Percentiles rank a stretch among this genome's conserved stretches.
Conservation (phyloP, 2,113 vertebrate species). For the Pteronura brasiliensis region DNA sequence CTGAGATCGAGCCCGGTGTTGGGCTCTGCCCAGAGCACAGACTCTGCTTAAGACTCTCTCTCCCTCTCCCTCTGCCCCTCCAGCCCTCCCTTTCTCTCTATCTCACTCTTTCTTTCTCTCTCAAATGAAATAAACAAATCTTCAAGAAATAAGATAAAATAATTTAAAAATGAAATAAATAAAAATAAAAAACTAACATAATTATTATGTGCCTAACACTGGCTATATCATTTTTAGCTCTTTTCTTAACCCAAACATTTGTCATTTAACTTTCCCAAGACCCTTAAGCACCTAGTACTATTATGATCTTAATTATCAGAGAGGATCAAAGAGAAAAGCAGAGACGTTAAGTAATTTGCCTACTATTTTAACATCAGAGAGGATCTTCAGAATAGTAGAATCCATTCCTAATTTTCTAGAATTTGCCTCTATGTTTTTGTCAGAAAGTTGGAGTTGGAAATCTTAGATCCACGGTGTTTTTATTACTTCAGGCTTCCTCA, state of each 20-base stretch:
- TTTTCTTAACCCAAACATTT: neutral
- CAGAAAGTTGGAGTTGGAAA: neutral
- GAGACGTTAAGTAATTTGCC: neutral
- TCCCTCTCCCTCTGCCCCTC: neutral
- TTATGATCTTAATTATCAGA: neutral
- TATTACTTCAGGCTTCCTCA: neutral
- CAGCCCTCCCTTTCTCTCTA: neutral
- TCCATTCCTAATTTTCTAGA: neutral
- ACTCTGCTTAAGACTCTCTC: neutral
- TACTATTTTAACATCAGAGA: neutral
- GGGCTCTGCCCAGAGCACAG: neutral
- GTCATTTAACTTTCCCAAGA: neutral
- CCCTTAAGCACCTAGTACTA: neutral
- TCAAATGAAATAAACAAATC: neutral
- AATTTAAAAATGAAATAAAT: neutral
- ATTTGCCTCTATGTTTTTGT: neutral
- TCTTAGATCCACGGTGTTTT: neutral
- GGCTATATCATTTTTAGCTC: neutral
- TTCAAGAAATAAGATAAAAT: neutral
- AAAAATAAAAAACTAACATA: neutral
- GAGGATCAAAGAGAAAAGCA: neutral
- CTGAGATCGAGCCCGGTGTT: neutral
- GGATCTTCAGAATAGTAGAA: neutral
- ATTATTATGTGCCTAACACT: neutral
- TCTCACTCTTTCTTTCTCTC: neutral